phyloP scores from a whole-genome alignment of 2,113 vertebrate genomes.

The Eira barbara region DNA sequence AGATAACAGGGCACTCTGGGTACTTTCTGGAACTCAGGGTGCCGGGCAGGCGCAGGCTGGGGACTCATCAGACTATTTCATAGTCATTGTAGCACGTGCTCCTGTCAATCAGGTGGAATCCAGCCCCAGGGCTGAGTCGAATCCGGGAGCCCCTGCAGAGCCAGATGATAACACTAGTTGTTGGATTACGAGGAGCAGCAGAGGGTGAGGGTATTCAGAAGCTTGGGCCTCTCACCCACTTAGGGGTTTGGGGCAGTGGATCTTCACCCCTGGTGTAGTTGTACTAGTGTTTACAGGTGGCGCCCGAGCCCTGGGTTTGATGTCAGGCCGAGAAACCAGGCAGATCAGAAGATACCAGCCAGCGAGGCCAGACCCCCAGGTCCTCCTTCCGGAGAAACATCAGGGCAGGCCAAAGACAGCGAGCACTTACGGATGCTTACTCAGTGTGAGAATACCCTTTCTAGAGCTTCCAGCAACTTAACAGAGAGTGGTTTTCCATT shows the following conservation, averaged over 20 bases:
- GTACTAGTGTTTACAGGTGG: background rate
- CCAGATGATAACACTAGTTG: background rate
- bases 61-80: background rate
- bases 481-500: background rate
- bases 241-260: background rate
- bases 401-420: background rate
- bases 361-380: background rate
- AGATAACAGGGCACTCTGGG: background rate
- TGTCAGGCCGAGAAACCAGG: background rate
- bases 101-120: constrained; percentile 1
- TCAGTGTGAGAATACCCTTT: background rate
- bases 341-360: background rate
- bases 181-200: background rate
- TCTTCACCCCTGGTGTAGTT: background rate
- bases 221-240: background rate
- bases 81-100: background rate
- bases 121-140: background rate
- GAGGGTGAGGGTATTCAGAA: background rate
- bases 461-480: background rate
- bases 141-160: background rate
- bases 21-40: background rate
- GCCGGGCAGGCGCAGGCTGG: background rate
- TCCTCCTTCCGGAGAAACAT: background rate
- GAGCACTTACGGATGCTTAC: background rate
- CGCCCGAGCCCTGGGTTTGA: background rate